These are phyloP conservation scores for Neoseiulus cucumeris DNA, from an alignment of 1,140 invertebrate genomes.

Conservation along the genomic window DNA sequence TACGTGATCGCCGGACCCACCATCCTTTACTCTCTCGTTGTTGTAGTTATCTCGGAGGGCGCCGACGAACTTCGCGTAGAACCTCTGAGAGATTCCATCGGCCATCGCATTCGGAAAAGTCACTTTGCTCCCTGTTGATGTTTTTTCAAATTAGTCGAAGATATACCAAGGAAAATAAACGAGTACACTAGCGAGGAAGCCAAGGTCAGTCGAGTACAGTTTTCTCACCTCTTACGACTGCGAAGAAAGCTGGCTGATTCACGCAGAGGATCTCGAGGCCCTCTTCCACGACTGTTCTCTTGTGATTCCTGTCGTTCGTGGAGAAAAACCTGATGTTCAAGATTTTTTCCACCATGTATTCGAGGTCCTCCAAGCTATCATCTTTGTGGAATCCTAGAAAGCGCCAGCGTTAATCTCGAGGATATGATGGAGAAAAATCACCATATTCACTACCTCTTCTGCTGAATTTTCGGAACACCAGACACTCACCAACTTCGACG, in stretches of 20 bases:
- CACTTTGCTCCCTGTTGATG: constrained; percentile 48
- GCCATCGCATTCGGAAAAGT: constrained; percentile 74
- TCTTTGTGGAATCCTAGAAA: background rate
- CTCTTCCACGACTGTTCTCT: constrained; percentile 47
- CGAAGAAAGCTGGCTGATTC: constrained; percentile 62
- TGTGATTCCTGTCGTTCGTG: constrained; percentile 50
- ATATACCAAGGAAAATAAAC: background rate
- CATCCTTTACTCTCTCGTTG: constrained; percentile 57
- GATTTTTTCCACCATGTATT: constrained; percentile 49
- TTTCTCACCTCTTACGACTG: constrained; percentile 44
- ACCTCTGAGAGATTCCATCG: constrained; percentile 43
- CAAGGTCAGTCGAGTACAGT: background rate
- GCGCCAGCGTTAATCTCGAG: too few species aligned
- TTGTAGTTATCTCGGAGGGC: constrained; percentile 43
- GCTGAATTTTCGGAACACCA: constrained; percentile 9
- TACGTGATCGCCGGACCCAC: background rate
- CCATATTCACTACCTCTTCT: too few species aligned
- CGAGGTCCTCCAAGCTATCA: background rate
- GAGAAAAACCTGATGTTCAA: constrained; percentile 56
- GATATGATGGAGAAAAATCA: background rate
- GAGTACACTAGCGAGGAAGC: background rate
- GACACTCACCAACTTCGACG: constrained; percentile 45
- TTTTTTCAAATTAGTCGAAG: background rate
- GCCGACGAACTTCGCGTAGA: constrained; percentile 53
- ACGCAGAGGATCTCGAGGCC: constrained; percentile 34